Evolutionary conservation across 2,797 vertebrate genomes (phyloP).

Genomic region (Clarias fuscus): DNA sequence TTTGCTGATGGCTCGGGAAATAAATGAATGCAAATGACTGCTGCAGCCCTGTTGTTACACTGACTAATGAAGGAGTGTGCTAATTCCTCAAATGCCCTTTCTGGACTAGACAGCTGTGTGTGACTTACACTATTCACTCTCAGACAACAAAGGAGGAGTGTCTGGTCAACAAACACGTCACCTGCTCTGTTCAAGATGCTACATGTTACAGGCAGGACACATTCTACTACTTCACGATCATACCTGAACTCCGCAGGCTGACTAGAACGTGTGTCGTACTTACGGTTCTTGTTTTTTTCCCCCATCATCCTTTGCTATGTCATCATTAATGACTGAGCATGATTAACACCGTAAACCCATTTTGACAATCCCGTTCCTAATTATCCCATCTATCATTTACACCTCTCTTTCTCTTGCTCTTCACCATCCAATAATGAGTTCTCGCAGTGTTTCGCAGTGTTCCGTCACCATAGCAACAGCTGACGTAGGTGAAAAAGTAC

Average conservation of each 20-base stretch:
- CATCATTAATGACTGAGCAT: background rate
- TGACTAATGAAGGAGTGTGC: constrained; percentile 44
- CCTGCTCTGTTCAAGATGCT: constrained; percentile 44
- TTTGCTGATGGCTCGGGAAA: constrained; percentile 16
- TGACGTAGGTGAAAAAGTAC: constrained; percentile 74
- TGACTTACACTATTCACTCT: constrained; percentile 52
- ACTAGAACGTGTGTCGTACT: background rate
- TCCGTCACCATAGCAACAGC: constrained; percentile 79
- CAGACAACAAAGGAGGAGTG: constrained; percentile 56
- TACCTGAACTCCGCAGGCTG: background rate
- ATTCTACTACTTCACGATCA: background rate
- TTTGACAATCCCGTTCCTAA: background rate
- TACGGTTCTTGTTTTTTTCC: background rate
- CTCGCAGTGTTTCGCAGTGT: constrained; percentile 65
- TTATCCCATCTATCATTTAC: constrained; percentile 52
- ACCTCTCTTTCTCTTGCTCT: constrained; percentile 43
- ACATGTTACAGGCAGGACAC: background rate
- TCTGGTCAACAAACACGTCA: constrained; percentile 53
- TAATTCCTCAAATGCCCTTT: constrained; percentile 46
- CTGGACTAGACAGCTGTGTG: constrained; percentile 48
- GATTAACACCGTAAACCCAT: constrained; percentile 26
- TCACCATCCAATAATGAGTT: constrained; percentile 66
- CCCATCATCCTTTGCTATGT: background rate
- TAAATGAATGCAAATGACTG: constrained; percentile 46
- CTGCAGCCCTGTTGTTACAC: constrained; percentile 37